Percentiles rank a stretch among this genome's conserved stretches.
phyloP scores from a whole-genome alignment of 2,888 invertebrate species.

The Cerastis leucographa region DNA sequence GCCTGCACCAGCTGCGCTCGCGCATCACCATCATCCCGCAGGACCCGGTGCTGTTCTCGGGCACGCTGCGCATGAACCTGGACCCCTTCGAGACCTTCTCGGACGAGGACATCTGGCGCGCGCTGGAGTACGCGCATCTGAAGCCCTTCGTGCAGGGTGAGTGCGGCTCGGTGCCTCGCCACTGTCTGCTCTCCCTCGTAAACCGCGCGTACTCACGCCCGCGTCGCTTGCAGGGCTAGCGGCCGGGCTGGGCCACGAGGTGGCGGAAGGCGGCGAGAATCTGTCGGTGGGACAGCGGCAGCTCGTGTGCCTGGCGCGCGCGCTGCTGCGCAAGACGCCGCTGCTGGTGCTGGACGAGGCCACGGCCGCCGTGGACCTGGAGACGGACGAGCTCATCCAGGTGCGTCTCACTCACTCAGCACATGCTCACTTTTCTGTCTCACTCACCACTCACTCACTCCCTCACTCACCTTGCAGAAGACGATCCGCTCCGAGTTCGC shows the following conservation, averaged over 20 bases:
- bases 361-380: constrained; percentile 97
- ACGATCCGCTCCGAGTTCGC: constrained; percentile 97
- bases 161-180: constrained; percentile 18
- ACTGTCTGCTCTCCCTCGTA: background rate
- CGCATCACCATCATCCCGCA: constrained; percentile 97
- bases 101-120: constrained; percentile 96
- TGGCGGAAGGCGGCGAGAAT: constrained; percentile 98
- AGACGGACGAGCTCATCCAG: constrained; percentile 97
- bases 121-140: constrained; percentile 97
- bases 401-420: constrained; percentile 70
- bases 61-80: constrained; percentile 96
- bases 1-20: constrained; percentile 96
- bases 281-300: constrained; percentile 97
- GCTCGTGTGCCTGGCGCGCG: constrained; percentile 95
- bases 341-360: constrained; percentile 96
- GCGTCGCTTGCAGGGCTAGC: constrained; percentile 89
- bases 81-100: constrained; percentile 96
- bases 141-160: constrained; percentile 94
- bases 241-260: constrained; percentile 95
- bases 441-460: background rate
- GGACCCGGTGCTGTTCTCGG: constrained; percentile 98
- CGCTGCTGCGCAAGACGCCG: constrained; percentile 96
- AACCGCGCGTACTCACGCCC: background rate
- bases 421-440: background rate
- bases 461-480: constrained; percentile 88